These are phyloP conservation scores for Catocala sponsa DNA, from an alignment of 2,888 invertebrate genomes.

Conservation along the genomic window DNA sequence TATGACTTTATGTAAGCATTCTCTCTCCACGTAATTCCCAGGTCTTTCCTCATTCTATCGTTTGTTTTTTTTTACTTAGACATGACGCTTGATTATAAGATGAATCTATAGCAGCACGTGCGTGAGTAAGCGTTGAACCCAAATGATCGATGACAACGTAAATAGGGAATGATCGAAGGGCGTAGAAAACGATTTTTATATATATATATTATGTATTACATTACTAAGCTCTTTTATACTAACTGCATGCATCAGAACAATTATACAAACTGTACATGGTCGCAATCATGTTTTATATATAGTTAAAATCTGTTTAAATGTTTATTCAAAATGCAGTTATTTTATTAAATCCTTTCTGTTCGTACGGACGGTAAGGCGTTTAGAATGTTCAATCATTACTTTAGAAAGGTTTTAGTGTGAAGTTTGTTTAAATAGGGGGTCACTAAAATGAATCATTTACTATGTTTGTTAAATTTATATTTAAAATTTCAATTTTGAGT, in stretches of 20 bases:
- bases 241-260: constrained; percentile 32
- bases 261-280: constrained; percentile 48
- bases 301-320: constrained; percentile 35
- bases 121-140: neutral
- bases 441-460: constrained; percentile 40
- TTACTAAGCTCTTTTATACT: constrained; percentile 55
- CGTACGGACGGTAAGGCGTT: constrained; percentile 69
- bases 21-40: too few relatives aligned
- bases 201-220: constrained; percentile 20
- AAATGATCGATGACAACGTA: neutral
- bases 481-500: constrained; percentile 53
- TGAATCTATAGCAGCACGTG: neutral
- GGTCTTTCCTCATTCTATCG: too few relatives aligned
- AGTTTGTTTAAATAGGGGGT: constrained; percentile 32
- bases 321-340: constrained; percentile 38
- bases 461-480: constrained; percentile 43
- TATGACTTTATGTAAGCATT: too few relatives aligned
- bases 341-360: constrained; percentile 35
- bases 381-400: constrained; percentile 50
- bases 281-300: constrained; percentile 53
- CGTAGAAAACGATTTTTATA: constrained; percentile 5
- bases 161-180: neutral
- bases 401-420: constrained; percentile 29
- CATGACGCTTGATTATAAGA: neutral
- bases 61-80: too few relatives aligned